phyloP scores from a whole-genome alignment of 2,797 vertebrate genomes.

The Cottoperca gobio region DNA sequence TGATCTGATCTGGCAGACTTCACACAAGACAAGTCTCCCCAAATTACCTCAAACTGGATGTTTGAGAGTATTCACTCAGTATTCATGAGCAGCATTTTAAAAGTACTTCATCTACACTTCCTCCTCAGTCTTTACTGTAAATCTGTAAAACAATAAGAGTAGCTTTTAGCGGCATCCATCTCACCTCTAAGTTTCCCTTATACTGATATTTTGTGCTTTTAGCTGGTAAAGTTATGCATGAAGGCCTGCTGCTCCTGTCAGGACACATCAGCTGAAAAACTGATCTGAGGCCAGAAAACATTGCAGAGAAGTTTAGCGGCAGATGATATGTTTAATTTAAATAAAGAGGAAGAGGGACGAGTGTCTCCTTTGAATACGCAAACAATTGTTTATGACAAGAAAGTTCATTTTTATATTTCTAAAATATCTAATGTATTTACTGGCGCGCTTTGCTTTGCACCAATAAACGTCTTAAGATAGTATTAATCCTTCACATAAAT shows the following conservation, averaged over 20 bases:
- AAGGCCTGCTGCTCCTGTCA: slow-evolving; percentile 14
- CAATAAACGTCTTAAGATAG: background rate
- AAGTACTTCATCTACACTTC: background rate
- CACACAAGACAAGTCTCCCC: slow-evolving; percentile 13
- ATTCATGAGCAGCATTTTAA: background rate
- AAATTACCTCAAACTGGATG: slow-evolving; percentile 14
- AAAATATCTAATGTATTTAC: background rate
- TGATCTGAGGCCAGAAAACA: slow-evolving; percentile 20
- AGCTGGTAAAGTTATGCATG: background rate
- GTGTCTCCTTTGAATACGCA: no score
- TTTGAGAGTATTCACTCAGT: background rate
- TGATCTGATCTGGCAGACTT: slow-evolving; percentile 24
- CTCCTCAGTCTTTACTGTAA: background rate
- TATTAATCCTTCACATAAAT: background rate
- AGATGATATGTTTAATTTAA: background rate
- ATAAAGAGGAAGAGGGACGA: background rate
- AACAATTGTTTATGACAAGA: no score
- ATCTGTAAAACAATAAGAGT: background rate
- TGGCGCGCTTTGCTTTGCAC: background rate
- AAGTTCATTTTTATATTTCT: background rate
- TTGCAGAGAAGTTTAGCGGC: slow-evolving; percentile 4
- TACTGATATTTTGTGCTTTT: background rate
- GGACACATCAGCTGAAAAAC: slow-evolving; percentile 15
- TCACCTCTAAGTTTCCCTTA: background rate
- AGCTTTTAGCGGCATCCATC: background rate